Conservation (phyloP, 1,140 invertebrate genomes). For the Drosophila seguyi region DNA sequence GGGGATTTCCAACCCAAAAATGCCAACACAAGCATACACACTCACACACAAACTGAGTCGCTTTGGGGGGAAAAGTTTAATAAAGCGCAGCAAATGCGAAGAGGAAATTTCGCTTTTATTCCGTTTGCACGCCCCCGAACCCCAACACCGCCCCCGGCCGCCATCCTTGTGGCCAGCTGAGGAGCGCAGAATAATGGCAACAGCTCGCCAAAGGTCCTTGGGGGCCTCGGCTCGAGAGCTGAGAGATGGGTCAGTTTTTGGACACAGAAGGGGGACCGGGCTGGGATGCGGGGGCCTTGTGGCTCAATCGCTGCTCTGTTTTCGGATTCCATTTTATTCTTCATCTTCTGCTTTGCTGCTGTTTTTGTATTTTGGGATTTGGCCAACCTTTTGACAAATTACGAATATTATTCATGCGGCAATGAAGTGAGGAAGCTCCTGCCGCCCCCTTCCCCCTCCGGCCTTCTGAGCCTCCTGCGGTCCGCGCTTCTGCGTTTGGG, state of each 20-base stretch:
- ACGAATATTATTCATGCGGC: constrained; percentile 84
- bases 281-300: constrained; percentile 27
- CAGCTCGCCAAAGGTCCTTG: constrained; percentile 81
- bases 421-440: constrained; percentile 77
- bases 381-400: constrained; percentile 84
- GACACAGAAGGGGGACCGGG: constrained; percentile 3
- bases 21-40: constrained; percentile 3
- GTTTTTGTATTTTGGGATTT: constrained; percentile 81
- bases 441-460: constrained; percentile 25
- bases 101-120: constrained; percentile 81
- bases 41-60: constrained; percentile 1
- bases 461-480: constrained; percentile 21
- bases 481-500: constrained; percentile 32
- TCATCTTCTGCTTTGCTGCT: constrained; percentile 30
- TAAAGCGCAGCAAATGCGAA: constrained; percentile 82
- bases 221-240: constrained; percentile 20
- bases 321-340: constrained; percentile 67
- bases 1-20: constrained; percentile 64
- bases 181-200: constrained; percentile 78
- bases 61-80: constrained; percentile 64
- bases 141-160: neutral
- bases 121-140: constrained; percentile 13
- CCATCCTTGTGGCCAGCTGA: constrained; percentile 53
- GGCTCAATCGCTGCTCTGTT: constrained; percentile 74
- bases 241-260: constrained; percentile 48